Evolutionary conservation across 1,140 invertebrate genomes (phyloP).

Genomic region (Dicyema japonicum): DNA sequence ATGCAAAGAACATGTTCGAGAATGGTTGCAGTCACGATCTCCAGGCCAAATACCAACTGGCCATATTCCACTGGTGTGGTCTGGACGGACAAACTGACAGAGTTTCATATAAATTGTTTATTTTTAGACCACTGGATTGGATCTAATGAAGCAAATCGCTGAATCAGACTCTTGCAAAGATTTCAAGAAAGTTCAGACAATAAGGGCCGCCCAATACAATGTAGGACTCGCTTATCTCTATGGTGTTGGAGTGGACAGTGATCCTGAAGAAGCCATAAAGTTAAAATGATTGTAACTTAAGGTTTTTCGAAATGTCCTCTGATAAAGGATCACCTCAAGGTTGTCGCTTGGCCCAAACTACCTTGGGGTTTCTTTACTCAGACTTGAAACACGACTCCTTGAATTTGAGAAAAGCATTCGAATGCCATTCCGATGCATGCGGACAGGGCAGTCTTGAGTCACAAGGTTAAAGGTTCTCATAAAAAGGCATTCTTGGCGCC

Average conservation of each 20-base stretch:
- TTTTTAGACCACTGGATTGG: neutral
- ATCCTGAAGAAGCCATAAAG: constrained; percentile 15
- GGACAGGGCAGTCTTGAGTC: constrained; percentile 19
- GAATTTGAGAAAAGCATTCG: constrained; percentile 15
- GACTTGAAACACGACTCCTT: constrained; percentile 7
- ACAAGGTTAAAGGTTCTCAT: constrained; percentile 12
- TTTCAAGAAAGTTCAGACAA: constrained; percentile 7
- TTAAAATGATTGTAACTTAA: constrained; percentile 5
- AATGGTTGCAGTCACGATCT: constrained; percentile 9
- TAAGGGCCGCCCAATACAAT: constrained; percentile 12
- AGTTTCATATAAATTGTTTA: constrained; percentile 5
- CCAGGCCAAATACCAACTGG: constrained; percentile 13
- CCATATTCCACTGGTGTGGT: constrained; percentile 15
- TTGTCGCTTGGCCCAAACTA: constrained; percentile 14
- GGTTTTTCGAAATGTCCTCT: constrained; percentile 6
- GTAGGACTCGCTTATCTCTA: constrained; percentile 15
- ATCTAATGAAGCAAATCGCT: constrained; percentile 1
- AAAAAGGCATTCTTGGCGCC: constrained; percentile 14
- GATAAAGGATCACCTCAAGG: constrained; percentile 16
- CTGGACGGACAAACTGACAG: constrained; percentile 9
- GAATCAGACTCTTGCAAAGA: constrained; percentile 2
- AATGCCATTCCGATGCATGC: constrained; percentile 20
- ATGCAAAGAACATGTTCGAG: constrained; percentile 13
- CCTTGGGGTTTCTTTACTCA: constrained; percentile 17
- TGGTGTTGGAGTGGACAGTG: constrained; percentile 13